phyloP scores from a whole-genome alignment of 2,888 invertebrate species.

The Xestia xanthographa region DNA sequence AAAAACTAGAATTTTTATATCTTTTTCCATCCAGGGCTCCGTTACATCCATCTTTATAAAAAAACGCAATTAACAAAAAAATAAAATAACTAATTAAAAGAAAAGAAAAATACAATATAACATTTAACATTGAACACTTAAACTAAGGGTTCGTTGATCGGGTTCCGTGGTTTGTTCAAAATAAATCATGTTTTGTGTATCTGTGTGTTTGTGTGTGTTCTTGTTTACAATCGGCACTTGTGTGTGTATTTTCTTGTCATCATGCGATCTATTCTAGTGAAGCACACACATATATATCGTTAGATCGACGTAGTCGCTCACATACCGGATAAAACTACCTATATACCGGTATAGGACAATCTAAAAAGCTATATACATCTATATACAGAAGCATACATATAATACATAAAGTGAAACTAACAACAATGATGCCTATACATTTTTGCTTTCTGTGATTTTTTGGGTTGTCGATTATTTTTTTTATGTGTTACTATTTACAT shows the following conservation, averaged over 20 bases:
- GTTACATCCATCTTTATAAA: slow-evolving; percentile 75
- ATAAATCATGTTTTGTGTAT: slow-evolving; percentile 73
- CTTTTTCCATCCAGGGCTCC: slow-evolving; percentile 87
- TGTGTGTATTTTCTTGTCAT: slow-evolving; percentile 76
- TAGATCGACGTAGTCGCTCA: slow-evolving; percentile 85
- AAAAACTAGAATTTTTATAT: slow-evolving; percentile 78
- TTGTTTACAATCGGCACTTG: slow-evolving; percentile 72
- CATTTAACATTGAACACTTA: slow-evolving; percentile 83
- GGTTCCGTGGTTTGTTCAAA: slow-evolving; percentile 66
- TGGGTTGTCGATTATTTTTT: slow-evolving; percentile 29
- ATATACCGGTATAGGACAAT: slow-evolving; percentile 64
- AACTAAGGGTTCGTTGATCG: slow-evolving; percentile 65
- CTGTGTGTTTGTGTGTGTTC: slow-evolving; percentile 74
- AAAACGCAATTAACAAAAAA: slow-evolving; percentile 71
- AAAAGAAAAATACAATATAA: slow-evolving; percentile 72
- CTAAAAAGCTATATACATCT: slow-evolving; percentile 77
- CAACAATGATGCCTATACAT: slow-evolving; percentile 59
- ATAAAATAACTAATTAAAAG: slow-evolving; percentile 62
- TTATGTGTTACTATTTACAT: slow-evolving; percentile 64
- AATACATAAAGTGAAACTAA: slow-evolving; percentile 67
- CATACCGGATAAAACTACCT: slow-evolving; percentile 86
- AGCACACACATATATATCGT: slow-evolving; percentile 82
- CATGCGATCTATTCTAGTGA: slow-evolving; percentile 85
- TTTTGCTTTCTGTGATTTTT: slow-evolving; percentile 42
- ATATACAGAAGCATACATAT: slow-evolving; percentile 78